Conservation (phyloP, 2,888 invertebrate species). For the Pandemis corylana region DNA sequence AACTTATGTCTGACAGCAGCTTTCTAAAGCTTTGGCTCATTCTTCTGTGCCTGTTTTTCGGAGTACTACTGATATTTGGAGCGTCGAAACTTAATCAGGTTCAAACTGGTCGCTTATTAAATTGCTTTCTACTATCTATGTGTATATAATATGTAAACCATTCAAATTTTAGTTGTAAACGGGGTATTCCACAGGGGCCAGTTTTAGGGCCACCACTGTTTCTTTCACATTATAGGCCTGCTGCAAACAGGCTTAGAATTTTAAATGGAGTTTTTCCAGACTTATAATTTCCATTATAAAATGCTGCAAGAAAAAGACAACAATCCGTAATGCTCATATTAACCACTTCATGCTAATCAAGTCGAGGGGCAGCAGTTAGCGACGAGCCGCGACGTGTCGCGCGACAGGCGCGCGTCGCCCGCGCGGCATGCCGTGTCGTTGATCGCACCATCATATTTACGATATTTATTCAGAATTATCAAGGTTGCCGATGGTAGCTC, state of each 20-base stretch:
- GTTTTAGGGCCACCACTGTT: not conserved
- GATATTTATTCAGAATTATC: conserved; percentile 15
- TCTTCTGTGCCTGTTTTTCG: no score
- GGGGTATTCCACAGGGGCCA: not conserved
- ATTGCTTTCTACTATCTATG: not conserved
- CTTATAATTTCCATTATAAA: not conserved
- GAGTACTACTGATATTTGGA: not conserved
- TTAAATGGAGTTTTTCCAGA: not conserved
- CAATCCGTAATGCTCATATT: not conserved
- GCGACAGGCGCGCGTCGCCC: not conserved
- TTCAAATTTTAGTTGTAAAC: not conserved
- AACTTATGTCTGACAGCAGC: no score
- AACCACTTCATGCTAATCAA: not conserved
- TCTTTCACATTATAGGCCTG: not conserved
- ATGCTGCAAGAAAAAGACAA: not conserved
- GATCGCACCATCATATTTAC: conserved; percentile 28
- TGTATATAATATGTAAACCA: no score
- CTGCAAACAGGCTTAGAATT: not conserved
- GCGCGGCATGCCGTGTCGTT: conserved; percentile 22
- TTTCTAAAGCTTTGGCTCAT: no score
- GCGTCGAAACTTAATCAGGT: not conserved
- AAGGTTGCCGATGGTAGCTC: not conserved
- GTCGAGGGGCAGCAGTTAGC: not conserved
- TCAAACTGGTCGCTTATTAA: not conserved
- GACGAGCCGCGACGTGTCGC: conserved; percentile 17